phyloP scores from a whole-genome alignment of 1,140 invertebrate species.

The Sycophaga agraensis region DNA sequence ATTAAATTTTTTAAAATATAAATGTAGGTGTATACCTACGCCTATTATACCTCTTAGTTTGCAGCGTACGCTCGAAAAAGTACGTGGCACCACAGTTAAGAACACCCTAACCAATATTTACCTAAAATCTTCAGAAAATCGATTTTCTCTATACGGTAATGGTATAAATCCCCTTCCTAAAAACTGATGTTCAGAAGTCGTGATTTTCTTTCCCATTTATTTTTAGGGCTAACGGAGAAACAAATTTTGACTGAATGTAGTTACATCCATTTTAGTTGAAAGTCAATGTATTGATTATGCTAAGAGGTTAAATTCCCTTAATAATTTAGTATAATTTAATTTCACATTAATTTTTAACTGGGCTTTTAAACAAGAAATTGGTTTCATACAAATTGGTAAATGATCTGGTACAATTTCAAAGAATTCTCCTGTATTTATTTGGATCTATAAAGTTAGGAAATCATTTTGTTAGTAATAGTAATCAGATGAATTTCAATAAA shows the following conservation, averaged over 20 bases:
- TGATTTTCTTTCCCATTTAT: conserved; percentile 4
- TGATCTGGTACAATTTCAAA: conserved; percentile 74
- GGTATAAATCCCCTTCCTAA: background rate
- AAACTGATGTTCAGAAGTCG: background rate
- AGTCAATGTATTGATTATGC: too few species aligned
- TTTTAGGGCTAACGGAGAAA: too few species aligned
- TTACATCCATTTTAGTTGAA: too few species aligned
- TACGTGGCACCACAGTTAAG: background rate
- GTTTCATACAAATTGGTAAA: conserved; percentile 78
- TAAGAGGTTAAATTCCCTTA: too few species aligned
- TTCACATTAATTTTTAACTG: too few species aligned
- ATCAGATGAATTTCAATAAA: conserved; percentile 1
- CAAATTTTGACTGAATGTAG: too few species aligned
- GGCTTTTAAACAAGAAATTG: too few species aligned
- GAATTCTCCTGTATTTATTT: conserved; percentile 72
- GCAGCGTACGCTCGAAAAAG: too few species aligned
- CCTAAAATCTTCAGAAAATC: conserved; percentile 8
- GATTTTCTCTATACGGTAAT: conserved; percentile 15
- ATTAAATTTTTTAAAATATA: too few species aligned
- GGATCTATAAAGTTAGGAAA: conserved; percentile 59
- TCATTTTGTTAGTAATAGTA: conserved; percentile 11
- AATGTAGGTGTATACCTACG: too few species aligned
- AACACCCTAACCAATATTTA: background rate
- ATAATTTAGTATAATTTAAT: too few species aligned
- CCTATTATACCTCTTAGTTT: too few species aligned